Evolutionary conservation across 2,888 invertebrate genomes (phyloP).

Genomic region (Andrena fulva): DNA sequence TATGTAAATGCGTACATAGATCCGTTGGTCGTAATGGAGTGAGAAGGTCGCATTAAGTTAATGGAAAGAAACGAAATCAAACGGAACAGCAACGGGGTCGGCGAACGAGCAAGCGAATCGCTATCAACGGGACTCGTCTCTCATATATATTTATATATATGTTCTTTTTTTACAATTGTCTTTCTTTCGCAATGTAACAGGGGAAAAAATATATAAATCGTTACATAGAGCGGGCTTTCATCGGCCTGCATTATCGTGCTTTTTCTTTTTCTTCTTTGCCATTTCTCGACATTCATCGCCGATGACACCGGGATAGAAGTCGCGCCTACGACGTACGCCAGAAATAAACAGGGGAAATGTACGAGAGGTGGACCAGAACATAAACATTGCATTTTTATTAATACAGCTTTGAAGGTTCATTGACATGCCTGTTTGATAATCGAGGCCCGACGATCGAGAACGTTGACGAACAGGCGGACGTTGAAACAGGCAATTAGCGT

Average conservation of each 20-base stretch:
- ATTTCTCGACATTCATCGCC: not conserved
- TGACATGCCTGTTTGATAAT: constrained; percentile 68
- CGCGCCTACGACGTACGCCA: constrained; percentile 41
- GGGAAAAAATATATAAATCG: constrained; percentile 32
- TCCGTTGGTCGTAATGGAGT: not conserved
- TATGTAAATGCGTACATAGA: not conserved
- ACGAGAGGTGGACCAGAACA: constrained; percentile 77
- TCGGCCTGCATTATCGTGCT: constrained; percentile 5
- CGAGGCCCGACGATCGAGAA: constrained; percentile 40
- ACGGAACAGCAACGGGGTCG: constrained; percentile 14
- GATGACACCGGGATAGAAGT: not conserved
- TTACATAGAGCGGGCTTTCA: constrained; percentile 14
- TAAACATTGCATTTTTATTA: constrained; percentile 80
- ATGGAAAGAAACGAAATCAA: constrained; percentile 2
- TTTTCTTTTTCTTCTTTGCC: not conserved
- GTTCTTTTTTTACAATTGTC: constrained; percentile 15
- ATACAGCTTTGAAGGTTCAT: constrained; percentile 72
- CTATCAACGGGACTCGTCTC: constrained; percentile 19
- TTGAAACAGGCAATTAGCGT: constrained; percentile 45
- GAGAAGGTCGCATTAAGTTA: not conserved
- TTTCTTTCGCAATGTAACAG: constrained; percentile 30
- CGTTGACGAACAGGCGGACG: constrained; percentile 20
- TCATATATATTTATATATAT: constrained; percentile 4
- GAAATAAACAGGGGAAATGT: constrained; percentile 72
- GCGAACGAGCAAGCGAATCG: constrained; percentile 46